Conservation (phyloP, 2,797 vertebrate genomes). For the Acipenser transmontanus region DNA sequence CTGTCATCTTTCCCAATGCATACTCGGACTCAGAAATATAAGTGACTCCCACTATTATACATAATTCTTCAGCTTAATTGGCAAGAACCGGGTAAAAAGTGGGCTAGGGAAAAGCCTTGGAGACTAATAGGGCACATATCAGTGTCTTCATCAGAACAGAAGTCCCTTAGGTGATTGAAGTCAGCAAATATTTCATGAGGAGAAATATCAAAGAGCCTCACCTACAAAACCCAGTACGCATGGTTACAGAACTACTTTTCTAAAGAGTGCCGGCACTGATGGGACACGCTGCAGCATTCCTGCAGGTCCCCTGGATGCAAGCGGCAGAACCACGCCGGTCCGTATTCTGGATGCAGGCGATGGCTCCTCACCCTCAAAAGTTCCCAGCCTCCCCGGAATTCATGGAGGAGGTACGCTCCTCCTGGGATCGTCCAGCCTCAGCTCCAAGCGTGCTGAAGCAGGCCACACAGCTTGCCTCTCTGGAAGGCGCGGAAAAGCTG, state of each 20-base stretch:
- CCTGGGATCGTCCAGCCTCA: too few relatives aligned
- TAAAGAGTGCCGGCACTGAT: slow-evolving; percentile 30
- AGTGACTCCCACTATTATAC: slow-evolving; percentile 88
- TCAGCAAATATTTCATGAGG: slow-evolving; percentile 83
- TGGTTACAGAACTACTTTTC: slow-evolving; percentile 50
- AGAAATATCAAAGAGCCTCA: slow-evolving; percentile 65
- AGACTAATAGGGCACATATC: slow-evolving; percentile 87
- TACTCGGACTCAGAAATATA: slow-evolving; percentile 70
- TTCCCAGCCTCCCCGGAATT: too few relatives aligned
- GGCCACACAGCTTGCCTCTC: too few relatives aligned
- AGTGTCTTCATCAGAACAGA: slow-evolving; percentile 86
- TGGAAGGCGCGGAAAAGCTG: too few relatives aligned
- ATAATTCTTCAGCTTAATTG: slow-evolving; percentile 97
- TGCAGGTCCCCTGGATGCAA: too few relatives aligned
- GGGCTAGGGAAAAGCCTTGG: slow-evolving; percentile 75
- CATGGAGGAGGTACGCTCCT: too few relatives aligned
- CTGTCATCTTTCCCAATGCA: slow-evolving; percentile 78
- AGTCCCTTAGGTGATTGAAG: slow-evolving; percentile 84
- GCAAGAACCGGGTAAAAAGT: slow-evolving; percentile 80
- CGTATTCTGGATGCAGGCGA: too few relatives aligned
- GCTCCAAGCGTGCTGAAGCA: too few relatives aligned
- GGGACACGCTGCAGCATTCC: too few relatives aligned
- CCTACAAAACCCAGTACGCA: slow-evolving; percentile 62
- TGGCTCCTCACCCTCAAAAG: too few relatives aligned
- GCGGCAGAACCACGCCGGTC: too few relatives aligned